These are phyloP conservation scores for Lasioglossum malachurum DNA, from an alignment of 2,888 invertebrate genomes.

Conservation along the genomic window DNA sequence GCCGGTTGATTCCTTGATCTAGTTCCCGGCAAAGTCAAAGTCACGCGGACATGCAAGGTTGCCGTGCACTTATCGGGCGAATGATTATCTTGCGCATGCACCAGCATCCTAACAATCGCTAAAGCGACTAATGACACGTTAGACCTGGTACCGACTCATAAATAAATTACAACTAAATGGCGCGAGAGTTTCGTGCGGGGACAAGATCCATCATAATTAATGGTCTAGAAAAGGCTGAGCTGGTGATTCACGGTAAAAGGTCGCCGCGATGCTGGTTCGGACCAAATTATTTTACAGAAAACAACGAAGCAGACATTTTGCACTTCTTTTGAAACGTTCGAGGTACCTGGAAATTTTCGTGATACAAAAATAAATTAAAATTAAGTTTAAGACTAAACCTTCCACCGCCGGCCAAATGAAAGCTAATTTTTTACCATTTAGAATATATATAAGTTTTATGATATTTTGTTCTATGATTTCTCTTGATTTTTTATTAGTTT, in stretches of 20 bases:
- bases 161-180: neutral
- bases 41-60: slow-evolving; percentile 44
- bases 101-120: neutral
- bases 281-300: neutral
- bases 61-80: neutral
- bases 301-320: neutral
- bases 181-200: neutral
- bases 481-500: too few species aligned
- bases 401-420: too few species aligned
- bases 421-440: too few species aligned
- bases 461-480: too few species aligned
- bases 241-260: slow-evolving; percentile 16
- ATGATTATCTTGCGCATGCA: neutral
- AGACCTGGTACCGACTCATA: neutral
- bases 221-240: neutral
- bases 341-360: too few species aligned
- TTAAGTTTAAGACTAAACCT: too few species aligned
- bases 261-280: neutral
- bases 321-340: too few species aligned
- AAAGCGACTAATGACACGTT: neutral
- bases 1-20: slow-evolving; percentile 31
- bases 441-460: too few species aligned
- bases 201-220: neutral
- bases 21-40: slow-evolving; percentile 65
- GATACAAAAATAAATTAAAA: too few species aligned